phyloP scores from a whole-genome alignment of 2,113 vertebrate species.

The Pogonocichla stellata region DNA sequence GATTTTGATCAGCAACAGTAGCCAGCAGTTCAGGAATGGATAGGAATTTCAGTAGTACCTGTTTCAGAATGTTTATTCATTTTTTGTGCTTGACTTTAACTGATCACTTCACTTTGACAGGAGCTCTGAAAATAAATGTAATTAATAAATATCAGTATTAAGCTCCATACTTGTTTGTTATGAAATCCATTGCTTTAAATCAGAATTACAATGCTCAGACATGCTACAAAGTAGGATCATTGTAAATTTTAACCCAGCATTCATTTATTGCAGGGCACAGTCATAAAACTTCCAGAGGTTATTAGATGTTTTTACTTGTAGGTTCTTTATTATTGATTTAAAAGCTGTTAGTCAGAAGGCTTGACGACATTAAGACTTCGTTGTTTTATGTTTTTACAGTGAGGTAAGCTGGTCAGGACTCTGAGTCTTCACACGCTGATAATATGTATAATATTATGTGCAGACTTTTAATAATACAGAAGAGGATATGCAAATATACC shows the following conservation, averaged over 20 bases:
- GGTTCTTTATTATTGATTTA: constrained; percentile 15
- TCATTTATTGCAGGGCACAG: not conserved
- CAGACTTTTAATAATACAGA: constrained; percentile 44
- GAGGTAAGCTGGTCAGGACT: not conserved
- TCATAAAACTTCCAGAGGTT: constrained; percentile 6
- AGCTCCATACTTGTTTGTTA: not conserved
- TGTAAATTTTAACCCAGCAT: constrained; percentile 25
- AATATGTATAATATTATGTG: constrained; percentile 36
- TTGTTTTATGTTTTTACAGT: not conserved
- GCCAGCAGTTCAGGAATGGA: not conserved
- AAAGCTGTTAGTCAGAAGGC: not conserved
- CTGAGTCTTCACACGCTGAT: not conserved
- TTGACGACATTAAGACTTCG: not conserved
- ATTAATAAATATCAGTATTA: not conserved
- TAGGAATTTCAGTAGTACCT: not conserved
- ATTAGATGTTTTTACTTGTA: constrained; percentile 1
- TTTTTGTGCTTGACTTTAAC: not conserved
- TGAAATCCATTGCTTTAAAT: constrained; percentile 19
- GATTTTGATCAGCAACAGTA: not conserved
- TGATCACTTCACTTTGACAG: not conserved
- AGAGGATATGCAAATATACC: constrained; percentile 35
- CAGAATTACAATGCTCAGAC: not conserved
- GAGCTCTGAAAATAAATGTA: constrained; percentile 7
- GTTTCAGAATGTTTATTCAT: not conserved
- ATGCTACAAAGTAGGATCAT: not conserved